phyloP scores from a whole-genome alignment of 2,113 vertebrate species.

The Oreochromis tanganicae region DNA sequence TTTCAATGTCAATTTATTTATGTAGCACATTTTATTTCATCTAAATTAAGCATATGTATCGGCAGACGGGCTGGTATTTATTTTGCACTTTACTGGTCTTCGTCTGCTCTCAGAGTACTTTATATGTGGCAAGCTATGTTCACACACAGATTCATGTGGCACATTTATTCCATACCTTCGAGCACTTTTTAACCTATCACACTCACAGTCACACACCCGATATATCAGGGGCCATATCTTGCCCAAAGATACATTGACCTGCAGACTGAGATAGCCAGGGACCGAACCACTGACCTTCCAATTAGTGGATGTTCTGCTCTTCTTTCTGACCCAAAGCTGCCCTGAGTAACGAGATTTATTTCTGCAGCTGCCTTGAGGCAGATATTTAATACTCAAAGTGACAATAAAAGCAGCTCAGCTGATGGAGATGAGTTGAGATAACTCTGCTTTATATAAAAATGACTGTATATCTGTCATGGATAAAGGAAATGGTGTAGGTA shows the following conservation, averaged over 20 bases:
- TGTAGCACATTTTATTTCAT: not conserved
- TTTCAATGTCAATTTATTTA: not conserved
- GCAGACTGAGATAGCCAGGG: not conserved
- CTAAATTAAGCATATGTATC: not conserved
- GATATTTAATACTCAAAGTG: not conserved
- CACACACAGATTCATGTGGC: not conserved
- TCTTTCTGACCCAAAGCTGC: not conserved
- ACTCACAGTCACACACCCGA: not conserved
- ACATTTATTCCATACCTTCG: not conserved
- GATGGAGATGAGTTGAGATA: not conserved
- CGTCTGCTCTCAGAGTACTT: not conserved
- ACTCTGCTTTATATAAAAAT: not conserved
- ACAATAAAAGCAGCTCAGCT: not conserved
- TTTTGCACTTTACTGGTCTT: not conserved
- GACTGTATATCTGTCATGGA: not conserved
- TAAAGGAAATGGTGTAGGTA: not conserved
- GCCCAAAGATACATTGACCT: not conserved
- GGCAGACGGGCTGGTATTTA: not conserved
- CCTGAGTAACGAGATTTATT: not conserved
- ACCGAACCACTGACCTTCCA: not conserved
- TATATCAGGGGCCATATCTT: not conserved
- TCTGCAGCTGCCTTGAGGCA: not conserved
- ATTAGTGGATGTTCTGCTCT: not conserved
- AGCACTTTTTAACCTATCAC: not conserved
- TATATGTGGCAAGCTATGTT: not conserved